Evolutionary conservation across 2,113 vertebrate genomes (phyloP).

Genomic region (Noturus placidus): DNA sequence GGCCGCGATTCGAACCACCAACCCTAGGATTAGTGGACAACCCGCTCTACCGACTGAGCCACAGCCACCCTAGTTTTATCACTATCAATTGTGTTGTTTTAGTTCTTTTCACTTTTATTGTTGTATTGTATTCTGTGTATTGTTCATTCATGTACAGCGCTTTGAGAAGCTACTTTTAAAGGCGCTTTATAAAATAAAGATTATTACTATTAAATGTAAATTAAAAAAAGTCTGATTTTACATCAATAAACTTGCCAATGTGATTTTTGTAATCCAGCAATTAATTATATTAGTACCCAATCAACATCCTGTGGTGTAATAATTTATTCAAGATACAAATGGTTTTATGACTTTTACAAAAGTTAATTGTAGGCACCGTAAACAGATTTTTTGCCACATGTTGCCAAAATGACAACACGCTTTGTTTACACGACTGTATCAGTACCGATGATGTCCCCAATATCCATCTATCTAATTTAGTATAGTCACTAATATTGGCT

Average conservation of each 20-base stretch:
- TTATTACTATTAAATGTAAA: too few relatives aligned
- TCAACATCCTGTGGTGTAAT: neutral
- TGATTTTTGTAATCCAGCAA: neutral
- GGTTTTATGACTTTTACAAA: neutral
- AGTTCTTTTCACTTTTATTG: too few relatives aligned
- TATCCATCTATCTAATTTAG: neutral
- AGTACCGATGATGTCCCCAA: neutral
- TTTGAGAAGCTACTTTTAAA: too few relatives aligned
- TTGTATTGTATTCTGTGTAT: too few relatives aligned
- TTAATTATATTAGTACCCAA: neutral
- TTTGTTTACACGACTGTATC: neutral
- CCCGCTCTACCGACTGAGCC: too few relatives aligned
- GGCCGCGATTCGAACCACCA: too few relatives aligned
- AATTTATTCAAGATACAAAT: conserved; percentile 30
- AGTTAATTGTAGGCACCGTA: neutral
- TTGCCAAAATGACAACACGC: neutral
- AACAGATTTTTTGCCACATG: neutral
- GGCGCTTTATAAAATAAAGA: too few relatives aligned
- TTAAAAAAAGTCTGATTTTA: too few relatives aligned
- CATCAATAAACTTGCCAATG: neutral
- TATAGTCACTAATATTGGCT: neutral
- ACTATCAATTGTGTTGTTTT: too few relatives aligned
- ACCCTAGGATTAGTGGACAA: too few relatives aligned
- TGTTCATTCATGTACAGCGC: too few relatives aligned
- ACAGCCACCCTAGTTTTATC: too few relatives aligned